Base-by-base conservation (phyloP, 2,888 invertebrate genomes). In the Synanthedon myopaeformis region DNA sequence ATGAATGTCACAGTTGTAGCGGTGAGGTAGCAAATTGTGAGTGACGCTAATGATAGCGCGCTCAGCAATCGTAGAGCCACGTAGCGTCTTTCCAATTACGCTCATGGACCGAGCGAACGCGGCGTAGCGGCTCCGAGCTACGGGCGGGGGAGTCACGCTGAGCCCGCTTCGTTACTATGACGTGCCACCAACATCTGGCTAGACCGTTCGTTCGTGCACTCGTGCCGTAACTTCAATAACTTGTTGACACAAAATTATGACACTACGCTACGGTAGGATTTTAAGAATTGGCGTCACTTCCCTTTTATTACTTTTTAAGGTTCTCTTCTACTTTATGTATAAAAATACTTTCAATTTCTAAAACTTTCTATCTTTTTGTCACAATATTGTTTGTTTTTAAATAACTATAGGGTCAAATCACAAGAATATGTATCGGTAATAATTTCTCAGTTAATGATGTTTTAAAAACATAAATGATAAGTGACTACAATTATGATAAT, bases 1-100 rank as follows among this genome's bases (percentile, higher is more conserved):
- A 45, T 45, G 45, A 45, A 45, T 14, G 45, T 45, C 14, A 45
- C 45, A 45, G 45, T 35, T 45, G 45, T 45, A 45, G 45, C 45
- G 45, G 57, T 59, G 62, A 59, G 61, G 61, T 70, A 71, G 69
- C 67, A 79, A 78, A 79, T 78, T 74, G 76, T 84, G 84, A 86
- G 82, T 84, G 85, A 85, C 86, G 76, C 81, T 87, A 86, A 87
- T 85, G 85, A 84, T 79, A 79, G 76, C 75, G 72, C 75, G 77
- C 66, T 76, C 76, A 72, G 65, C 66, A 67, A 64, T 64, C 65
- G 74, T 70, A 74, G 73, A 62, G 62, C 68, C 70, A 69, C 72
- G 72, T 72, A 70, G 70, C 70, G 64, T 72, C 80, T 80, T 80
- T 79, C 82, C 84, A 85, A 84, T 84, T 85, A 83, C 76, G 74